Conservation (phyloP, 1,140 invertebrate species). For the Drosophila mayri region DNA sequence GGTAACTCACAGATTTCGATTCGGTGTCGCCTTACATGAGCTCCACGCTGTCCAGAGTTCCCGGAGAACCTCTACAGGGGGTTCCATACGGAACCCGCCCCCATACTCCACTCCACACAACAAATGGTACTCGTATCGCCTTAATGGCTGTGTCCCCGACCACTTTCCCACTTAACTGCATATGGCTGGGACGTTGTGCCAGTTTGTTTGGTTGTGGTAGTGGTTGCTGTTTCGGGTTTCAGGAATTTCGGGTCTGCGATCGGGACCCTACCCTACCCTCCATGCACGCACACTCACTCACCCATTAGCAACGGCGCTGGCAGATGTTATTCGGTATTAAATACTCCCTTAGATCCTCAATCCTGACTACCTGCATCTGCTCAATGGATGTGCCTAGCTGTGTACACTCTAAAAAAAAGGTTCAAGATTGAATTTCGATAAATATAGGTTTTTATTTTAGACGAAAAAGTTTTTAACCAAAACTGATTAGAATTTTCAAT, state of each 20-base stretch:
- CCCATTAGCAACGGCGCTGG: conserved; percentile 58
- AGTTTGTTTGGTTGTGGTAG: conserved; percentile 39
- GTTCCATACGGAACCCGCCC: conserved; percentile 17
- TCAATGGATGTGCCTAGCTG: conserved; percentile 5
- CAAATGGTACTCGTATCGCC: conserved; percentile 14
- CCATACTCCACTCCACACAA: conserved; percentile 16
- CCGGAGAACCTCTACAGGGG: conserved; percentile 31
- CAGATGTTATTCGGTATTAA: conserved; percentile 59
- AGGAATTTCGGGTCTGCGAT: conserved; percentile 54
- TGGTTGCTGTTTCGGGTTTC: conserved; percentile 70
- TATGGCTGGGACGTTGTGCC: conserved; percentile 11
- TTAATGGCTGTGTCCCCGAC: conserved; percentile 20
- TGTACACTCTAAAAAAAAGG: conserved; percentile 16
- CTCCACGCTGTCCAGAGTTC: conserved; percentile 28
- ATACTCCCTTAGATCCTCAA: conserved; percentile 40
- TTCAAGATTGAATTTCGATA: neutral
- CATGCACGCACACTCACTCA: conserved; percentile 11
- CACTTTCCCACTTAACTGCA: conserved; percentile 35
- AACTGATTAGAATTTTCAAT: neutral
- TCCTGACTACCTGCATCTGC: conserved; percentile 61
- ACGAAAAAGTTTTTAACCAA: neutral
- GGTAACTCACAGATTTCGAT: conserved; percentile 31
- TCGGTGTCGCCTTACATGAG: conserved; percentile 39
- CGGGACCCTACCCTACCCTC: conserved; percentile 48
- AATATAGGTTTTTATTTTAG: neutral